Conservation (phyloP, 92 coral and sea anemone genomes). For the Actinernus sp. region DNA sequence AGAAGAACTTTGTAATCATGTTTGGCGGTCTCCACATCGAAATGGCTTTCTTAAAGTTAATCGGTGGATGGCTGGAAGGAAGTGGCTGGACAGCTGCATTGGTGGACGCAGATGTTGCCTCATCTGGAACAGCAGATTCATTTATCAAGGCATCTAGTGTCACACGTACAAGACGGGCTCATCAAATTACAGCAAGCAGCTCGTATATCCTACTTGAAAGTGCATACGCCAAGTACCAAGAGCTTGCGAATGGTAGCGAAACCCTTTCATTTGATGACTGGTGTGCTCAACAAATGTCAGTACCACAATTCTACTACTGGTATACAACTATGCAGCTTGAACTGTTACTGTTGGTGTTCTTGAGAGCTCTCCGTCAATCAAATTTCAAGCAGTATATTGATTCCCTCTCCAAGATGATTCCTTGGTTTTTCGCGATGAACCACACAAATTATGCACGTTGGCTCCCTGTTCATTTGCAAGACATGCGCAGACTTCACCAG, state of each 20-base stretch:
- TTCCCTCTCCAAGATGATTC: slow-evolving; percentile 38
- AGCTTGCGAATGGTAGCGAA: neutral
- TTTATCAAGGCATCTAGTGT: slow-evolving; percentile 57
- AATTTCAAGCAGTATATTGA: slow-evolving; percentile 43
- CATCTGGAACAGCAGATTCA: slow-evolving; percentile 72
- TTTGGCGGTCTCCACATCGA: slow-evolving; percentile 73
- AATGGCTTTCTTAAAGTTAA: slow-evolving; percentile 48
- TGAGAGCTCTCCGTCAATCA: slow-evolving; percentile 50
- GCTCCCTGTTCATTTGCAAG: slow-evolving; percentile 61
- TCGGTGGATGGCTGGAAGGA: slow-evolving; percentile 64
- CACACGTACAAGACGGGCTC: slow-evolving; percentile 60
- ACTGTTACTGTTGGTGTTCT: slow-evolving; percentile 34
- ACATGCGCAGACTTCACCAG: slow-evolving; percentile 43
- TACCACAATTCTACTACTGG: too few species aligned
- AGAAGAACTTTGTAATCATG: slow-evolving; percentile 60
- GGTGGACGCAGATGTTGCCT: slow-evolving; percentile 49
- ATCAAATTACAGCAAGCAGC: slow-evolving; percentile 69
- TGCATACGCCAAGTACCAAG: slow-evolving; percentile 52
- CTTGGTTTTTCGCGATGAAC: slow-evolving; percentile 60
- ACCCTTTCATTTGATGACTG: slow-evolving; percentile 13
- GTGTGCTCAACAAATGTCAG: too few species aligned
- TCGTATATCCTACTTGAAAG: slow-evolving; percentile 38
- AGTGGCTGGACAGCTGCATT: slow-evolving; percentile 57
- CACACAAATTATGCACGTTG: slow-evolving; percentile 70
- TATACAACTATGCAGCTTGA: too few species aligned